Conservation (phyloP, 2,113 vertebrate genomes). For the Sturnus vulgaris region DNA sequence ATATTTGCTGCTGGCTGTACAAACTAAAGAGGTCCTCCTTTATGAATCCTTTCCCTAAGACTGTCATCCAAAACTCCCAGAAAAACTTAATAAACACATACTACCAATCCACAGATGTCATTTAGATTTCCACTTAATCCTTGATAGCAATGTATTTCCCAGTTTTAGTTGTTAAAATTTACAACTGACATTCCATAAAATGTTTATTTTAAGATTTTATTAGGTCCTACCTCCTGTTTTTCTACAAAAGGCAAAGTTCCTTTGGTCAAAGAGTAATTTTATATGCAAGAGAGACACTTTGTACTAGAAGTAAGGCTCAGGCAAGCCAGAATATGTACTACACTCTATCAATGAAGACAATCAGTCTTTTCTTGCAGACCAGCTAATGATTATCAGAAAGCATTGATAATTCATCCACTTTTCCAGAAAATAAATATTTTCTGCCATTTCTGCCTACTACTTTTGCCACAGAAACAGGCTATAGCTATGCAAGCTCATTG, state of each 20-base stretch:
- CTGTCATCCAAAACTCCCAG: not conserved
- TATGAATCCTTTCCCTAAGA: not conserved
- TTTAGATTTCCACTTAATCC: not conserved
- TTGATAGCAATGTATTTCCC: not conserved
- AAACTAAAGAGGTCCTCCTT: not conserved
- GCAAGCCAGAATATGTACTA: slow-evolving; percentile 37
- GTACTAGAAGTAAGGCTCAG: slow-evolving; percentile 7
- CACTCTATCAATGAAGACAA: slow-evolving; percentile 19
- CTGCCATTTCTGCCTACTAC: slow-evolving; percentile 38
- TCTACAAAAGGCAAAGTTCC: not conserved
- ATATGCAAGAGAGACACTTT: not conserved
- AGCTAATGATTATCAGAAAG: slow-evolving; percentile 53
- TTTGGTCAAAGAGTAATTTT: not conserved
- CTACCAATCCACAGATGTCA: not conserved
- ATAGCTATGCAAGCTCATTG: not conserved
- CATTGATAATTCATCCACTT: slow-evolving; percentile 47
- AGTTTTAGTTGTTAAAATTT: not conserved
- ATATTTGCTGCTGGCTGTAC: not conserved
- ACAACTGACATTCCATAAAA: not conserved
- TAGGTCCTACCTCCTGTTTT: not conserved
- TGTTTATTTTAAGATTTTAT: not conserved
- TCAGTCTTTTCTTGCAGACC: slow-evolving; percentile 46
- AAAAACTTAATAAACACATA: not conserved
- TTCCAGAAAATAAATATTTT: slow-evolving; percentile 55
- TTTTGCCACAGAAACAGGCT: slow-evolving; percentile 26